Percentiles rank a stretch among this genome's conserved stretches.
Conservation (phyloP, 2,888 invertebrate genomes). For the Ectemnius lituratus region DNA sequence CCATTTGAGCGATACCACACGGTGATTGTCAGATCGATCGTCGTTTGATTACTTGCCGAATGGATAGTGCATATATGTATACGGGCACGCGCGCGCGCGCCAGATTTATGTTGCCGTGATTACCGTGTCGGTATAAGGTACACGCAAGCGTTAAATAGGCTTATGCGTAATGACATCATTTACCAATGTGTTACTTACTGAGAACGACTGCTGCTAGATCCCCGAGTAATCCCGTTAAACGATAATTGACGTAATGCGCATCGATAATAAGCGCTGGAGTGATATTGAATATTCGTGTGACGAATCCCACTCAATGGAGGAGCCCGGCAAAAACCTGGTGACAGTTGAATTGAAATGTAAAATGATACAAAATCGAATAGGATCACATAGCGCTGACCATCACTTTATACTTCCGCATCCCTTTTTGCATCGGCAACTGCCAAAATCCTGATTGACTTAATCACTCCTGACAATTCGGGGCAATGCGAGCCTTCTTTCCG, state of each 20-base stretch:
- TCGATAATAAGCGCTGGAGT: constrained; percentile 10
- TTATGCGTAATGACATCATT: constrained; percentile 42
- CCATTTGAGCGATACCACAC: constrained; percentile 34
- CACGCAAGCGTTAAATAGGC: constrained; percentile 18
- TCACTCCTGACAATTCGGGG: neutral
- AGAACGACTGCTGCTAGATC: constrained; percentile 40
- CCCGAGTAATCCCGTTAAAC: constrained; percentile 36
- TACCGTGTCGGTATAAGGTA: constrained; percentile 19
- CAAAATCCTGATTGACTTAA: neutral
- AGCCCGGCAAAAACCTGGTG: neutral
- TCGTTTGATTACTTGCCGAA: constrained; percentile 47
- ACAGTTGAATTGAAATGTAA: neutral
- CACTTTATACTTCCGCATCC: too few species aligned
- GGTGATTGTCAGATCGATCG: constrained; percentile 39
- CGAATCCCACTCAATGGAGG: constrained; percentile 1
- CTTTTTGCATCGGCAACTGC: too few species aligned
- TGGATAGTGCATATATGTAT: constrained; percentile 46
- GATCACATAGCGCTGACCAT: too few species aligned
- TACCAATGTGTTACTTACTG: constrained; percentile 41
- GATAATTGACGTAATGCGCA: constrained; percentile 41
- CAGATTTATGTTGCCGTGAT: constrained; percentile 39
- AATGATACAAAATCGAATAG: too few species aligned
- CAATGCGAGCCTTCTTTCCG: neutral
- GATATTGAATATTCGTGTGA: constrained; percentile 18
- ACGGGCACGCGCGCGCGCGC: neutral